Evolutionary conservation across 2,113 vertebrate genomes (phyloP).

Genomic region (Aptenodytes patagonicus): DNA sequence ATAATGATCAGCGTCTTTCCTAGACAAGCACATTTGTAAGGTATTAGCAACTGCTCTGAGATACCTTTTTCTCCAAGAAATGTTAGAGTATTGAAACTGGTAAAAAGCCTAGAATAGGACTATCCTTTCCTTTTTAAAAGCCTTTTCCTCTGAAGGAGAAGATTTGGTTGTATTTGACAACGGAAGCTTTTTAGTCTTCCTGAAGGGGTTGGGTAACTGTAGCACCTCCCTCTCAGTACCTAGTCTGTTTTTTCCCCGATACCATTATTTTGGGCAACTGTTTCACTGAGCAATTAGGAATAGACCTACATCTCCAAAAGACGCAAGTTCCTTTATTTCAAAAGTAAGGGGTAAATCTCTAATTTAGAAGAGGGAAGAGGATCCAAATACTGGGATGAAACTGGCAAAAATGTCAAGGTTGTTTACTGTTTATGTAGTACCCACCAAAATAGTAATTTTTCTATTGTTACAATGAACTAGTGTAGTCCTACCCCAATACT

Average conservation of each 20-base stretch:
- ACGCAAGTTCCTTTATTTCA: background rate
- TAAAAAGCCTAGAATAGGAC: background rate
- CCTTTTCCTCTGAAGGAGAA: background rate
- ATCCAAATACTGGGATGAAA: background rate
- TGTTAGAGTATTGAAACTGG: background rate
- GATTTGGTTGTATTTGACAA: background rate
- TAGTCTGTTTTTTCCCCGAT: accelerated
- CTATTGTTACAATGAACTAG: background rate
- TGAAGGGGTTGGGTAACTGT: background rate
- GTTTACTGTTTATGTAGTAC: background rate
- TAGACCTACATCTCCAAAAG: background rate
- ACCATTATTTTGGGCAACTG: background rate
- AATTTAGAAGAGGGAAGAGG: background rate
- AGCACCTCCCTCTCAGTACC: background rate
- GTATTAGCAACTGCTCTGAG: background rate
- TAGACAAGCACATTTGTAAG: background rate
- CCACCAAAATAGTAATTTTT: accelerated
- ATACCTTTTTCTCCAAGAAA: background rate
- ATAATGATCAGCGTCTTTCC: background rate
- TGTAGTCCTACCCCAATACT: background rate
- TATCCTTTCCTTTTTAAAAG: background rate
- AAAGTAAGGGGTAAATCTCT: background rate
- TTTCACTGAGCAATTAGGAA: background rate
- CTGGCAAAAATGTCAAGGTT: background rate
- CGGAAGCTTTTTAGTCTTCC: background rate